Conservation (phyloP, 2,888 invertebrate genomes). For the Capitulum mitella region DNA sequence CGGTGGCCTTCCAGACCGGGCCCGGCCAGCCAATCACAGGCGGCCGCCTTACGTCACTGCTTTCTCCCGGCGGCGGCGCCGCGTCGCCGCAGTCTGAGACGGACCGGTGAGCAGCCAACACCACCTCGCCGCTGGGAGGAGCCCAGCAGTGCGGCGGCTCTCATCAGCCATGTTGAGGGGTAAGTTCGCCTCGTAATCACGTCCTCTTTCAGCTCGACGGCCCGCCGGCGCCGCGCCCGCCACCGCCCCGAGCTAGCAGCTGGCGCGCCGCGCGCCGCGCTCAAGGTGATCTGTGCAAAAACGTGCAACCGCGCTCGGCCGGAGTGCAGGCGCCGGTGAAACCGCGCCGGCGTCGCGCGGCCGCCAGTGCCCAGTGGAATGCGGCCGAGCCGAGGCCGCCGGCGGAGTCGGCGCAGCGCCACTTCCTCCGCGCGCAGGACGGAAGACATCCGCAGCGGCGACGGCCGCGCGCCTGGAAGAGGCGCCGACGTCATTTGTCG, state of each 20-base stretch:
- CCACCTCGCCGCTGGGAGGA: neutral
- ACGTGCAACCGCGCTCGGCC: neutral
- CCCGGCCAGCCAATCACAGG: neutral
- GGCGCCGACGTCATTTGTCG: neutral
- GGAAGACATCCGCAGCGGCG: neutral
- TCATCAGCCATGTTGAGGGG: constrained; percentile 22
- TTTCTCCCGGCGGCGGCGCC: neutral
- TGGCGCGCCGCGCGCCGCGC: neutral
- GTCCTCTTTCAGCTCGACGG: neutral
- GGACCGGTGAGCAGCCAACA: constrained; percentile 3
- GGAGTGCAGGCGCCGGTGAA: constrained; percentile 11
- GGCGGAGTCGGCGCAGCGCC: neutral
- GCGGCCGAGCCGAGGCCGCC: neutral
- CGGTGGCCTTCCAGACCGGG: neutral
- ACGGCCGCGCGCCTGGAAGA: neutral
- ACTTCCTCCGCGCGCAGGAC: neutral
- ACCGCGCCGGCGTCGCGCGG: neutral
- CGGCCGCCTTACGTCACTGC: constrained; percentile 1
- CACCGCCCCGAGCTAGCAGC: neutral
- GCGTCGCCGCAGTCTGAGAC: constrained; percentile 8
- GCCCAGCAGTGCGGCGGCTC: neutral
- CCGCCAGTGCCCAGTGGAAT: neutral
- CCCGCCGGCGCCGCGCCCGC: neutral
- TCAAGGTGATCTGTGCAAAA: constrained; percentile 12
- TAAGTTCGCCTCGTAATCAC: neutral